Evolutionary conservation across 2,888 invertebrate genomes (phyloP).

Genomic region (Acanthopleura granulata): DNA sequence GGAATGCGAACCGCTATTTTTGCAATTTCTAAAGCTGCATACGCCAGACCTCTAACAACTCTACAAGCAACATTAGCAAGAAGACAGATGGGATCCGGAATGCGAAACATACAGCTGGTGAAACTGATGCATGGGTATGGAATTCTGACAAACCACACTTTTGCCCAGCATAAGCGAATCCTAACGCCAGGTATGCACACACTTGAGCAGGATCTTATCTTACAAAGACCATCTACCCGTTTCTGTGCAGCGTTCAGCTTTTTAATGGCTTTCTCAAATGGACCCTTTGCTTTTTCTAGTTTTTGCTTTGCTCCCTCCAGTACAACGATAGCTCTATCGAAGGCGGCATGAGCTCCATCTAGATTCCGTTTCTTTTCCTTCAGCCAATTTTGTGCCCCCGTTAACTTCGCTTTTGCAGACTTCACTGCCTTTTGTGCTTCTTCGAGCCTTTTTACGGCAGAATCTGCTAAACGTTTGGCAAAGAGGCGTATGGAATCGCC

Average conservation of each 20-base stretch:
- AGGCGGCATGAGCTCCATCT: slow-evolving; percentile 25
- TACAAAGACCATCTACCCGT: slow-evolving; percentile 36
- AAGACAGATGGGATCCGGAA: slow-evolving; percentile 32
- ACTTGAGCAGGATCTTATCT: slow-evolving; percentile 28
- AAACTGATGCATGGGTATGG: slow-evolving; percentile 31
- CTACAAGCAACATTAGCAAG: slow-evolving; percentile 28
- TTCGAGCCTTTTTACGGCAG: slow-evolving; percentile 28
- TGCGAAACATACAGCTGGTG: slow-evolving; percentile 31
- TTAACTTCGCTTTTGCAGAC: slow-evolving; percentile 26
- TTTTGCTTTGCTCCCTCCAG: slow-evolving; percentile 32
- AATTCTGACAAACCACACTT: slow-evolving; percentile 20
- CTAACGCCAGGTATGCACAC: slow-evolving; percentile 36
- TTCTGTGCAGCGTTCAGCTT: slow-evolving; percentile 30
- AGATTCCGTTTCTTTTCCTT: slow-evolving; percentile 29
- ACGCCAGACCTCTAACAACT: slow-evolving; percentile 29
- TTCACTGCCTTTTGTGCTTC: slow-evolving; percentile 29
- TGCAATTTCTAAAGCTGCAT: slow-evolving; percentile 32
- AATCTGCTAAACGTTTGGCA: slow-evolving; percentile 23
- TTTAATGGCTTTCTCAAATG: slow-evolving; percentile 31
- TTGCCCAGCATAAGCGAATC: slow-evolving; percentile 24
- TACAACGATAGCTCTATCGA: slow-evolving; percentile 31
- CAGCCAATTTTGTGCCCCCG: slow-evolving; percentile 31
- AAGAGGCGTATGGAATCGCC: slow-evolving; percentile 28
- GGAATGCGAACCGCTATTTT: slow-evolving; percentile 31
- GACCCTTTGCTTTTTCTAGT: slow-evolving; percentile 34